These are phyloP conservation scores for Microtus richardsoni DNA, from an alignment of 2,113 vertebrate species.

Conservation along the genomic window DNA sequence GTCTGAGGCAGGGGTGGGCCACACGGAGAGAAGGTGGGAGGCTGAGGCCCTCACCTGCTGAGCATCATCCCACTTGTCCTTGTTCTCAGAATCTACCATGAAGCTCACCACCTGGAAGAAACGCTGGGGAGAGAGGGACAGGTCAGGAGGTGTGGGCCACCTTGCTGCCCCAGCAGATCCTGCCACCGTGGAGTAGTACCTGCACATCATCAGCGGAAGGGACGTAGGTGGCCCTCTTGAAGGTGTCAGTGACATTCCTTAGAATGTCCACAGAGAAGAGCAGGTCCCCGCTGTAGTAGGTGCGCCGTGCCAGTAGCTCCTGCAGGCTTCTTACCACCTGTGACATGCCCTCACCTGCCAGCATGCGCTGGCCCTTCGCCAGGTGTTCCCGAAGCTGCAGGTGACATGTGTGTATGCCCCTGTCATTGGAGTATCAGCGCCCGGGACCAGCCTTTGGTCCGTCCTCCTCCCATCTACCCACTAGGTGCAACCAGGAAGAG, in stretches of 20 bases:
- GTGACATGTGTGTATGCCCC: background rate
- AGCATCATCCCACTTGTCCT: constrained; percentile 97
- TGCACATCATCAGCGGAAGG: constrained; percentile 98
- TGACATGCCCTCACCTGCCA: constrained; percentile 99
- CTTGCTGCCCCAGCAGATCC: background rate
- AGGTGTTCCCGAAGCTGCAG: constrained; percentile 97
- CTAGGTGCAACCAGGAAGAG: background rate
- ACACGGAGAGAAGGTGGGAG: background rate
- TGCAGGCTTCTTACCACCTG: constrained; percentile 98
- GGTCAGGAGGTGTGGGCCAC: background rate
- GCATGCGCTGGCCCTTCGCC: constrained; percentile 99
- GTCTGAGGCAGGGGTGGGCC: background rate
- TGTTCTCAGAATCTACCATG: constrained; percentile 97
- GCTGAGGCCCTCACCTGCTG: constrained; percentile 91
- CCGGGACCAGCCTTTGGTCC: background rate
- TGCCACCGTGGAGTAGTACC: constrained; percentile 82
- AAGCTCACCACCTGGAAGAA: constrained; percentile 99
- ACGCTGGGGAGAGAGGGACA: constrained; percentile 87
- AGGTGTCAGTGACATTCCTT: constrained; percentile 99
- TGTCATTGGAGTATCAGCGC: background rate
- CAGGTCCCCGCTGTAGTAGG: constrained; percentile 98
- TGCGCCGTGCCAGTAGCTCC: constrained; percentile 96
- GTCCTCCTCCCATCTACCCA: constrained; percentile 11
- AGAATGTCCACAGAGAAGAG: constrained; percentile 99
- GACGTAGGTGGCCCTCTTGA: constrained; percentile 99